Evolutionary conservation across 2,797 vertebrate genomes (phyloP).

Genomic region (Tinamus major): DNA sequence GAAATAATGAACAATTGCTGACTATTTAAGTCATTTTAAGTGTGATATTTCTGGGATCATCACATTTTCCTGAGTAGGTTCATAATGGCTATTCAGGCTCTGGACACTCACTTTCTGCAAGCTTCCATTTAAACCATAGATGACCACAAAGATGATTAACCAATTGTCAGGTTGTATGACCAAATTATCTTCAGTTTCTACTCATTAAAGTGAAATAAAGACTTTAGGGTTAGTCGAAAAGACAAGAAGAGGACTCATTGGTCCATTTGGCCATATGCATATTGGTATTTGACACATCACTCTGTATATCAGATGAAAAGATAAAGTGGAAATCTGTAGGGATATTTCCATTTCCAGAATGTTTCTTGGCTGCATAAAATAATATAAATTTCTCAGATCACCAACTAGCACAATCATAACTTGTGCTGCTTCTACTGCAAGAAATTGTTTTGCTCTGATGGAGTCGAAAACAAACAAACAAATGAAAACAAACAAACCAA

Average conservation of each 20-base stretch:
- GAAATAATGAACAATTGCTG: not conserved
- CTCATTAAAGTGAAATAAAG: not conserved
- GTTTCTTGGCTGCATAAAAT: not conserved
- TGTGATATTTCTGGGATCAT: not conserved
- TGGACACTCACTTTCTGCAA: not conserved
- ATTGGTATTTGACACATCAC: not conserved
- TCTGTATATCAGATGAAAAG: not conserved
- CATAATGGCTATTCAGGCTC: not conserved
- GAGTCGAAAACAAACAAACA: not conserved
- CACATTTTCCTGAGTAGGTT: not conserved
- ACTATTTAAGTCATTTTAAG: not conserved
- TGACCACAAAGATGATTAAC: not conserved
- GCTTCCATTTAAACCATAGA: not conserved
- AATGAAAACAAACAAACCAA: no score
- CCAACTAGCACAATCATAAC: not conserved
- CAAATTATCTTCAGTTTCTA: not conserved
- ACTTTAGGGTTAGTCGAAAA: not conserved
- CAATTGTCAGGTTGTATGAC: not conserved
- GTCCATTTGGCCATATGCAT: not conserved
- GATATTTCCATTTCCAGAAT: not conserved
- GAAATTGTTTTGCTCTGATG: not conserved
- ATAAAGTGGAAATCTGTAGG: not conserved
- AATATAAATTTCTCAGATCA: not conserved
- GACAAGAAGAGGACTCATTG: not conserved
- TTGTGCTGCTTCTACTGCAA: constrained; percentile 1